Conservation (phyloP, 2,888 invertebrate genomes). For the Crepidodera aurea region DNA sequence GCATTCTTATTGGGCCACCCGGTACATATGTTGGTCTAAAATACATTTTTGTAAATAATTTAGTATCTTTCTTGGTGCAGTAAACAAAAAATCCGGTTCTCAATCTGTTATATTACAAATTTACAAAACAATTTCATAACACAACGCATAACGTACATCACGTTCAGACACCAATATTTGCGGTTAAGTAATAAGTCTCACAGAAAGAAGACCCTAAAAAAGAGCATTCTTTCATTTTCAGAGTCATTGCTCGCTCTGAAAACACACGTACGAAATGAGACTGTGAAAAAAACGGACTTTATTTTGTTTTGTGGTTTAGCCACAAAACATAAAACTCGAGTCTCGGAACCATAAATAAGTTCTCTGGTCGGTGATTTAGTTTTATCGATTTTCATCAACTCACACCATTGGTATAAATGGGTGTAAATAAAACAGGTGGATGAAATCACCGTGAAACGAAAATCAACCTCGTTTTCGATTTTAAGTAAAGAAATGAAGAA, state of each 20-base stretch:
- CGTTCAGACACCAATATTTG: constrained; percentile 16
- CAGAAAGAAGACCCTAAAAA: constrained; percentile 4
- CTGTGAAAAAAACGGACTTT: constrained; percentile 13
- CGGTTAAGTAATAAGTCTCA: constrained; percentile 26
- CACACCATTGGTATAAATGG: constrained; percentile 15
- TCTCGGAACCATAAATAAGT: constrained; percentile 26
- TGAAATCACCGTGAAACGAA: constrained; percentile 21
- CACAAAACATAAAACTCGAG: constrained; percentile 22
- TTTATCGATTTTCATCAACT: constrained; percentile 19
- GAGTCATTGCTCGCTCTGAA: constrained; percentile 15
- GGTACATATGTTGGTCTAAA: too few relatives aligned
- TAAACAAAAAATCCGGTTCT: neutral
- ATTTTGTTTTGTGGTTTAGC: constrained; percentile 25
- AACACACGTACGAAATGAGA: constrained; percentile 25
- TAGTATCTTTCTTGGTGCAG: too few relatives aligned
- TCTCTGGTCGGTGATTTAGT: constrained; percentile 24
- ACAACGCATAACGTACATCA: constrained; percentile 8
- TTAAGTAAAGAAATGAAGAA: constrained; percentile 6
- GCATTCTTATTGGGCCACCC: too few relatives aligned
- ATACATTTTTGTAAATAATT: too few relatives aligned
- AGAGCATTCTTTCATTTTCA: constrained; percentile 4
- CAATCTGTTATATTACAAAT: too few relatives aligned
- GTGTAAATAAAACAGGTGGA: constrained; percentile 19
- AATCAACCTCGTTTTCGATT: constrained; percentile 12
- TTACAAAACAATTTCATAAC: neutral